Evolutionary conservation across 2,888 invertebrate species (phyloP).

Genomic region (Hirtodrosophila alboralis): DNA sequence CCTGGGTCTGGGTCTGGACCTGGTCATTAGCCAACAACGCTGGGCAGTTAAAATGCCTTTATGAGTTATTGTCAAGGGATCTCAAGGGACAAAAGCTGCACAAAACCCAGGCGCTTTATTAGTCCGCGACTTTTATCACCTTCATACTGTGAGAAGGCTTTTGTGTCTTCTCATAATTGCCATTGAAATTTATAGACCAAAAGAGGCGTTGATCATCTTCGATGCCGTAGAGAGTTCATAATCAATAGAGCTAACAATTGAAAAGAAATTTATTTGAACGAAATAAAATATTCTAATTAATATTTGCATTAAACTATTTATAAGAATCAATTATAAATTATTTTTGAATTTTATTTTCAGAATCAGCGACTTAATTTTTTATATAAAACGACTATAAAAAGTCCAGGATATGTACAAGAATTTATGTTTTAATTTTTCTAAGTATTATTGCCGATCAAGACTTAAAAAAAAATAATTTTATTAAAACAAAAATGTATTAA

Average conservation of each 20-base stretch:
- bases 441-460: too few relatives aligned
- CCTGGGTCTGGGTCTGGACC: conserved; percentile 12
- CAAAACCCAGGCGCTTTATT: conserved; percentile 41
- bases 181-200: conserved; percentile 60
- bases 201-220: conserved; percentile 58
- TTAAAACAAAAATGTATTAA: too few relatives aligned
- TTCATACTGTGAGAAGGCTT: conserved; percentile 16
- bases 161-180: conserved; percentile 49
- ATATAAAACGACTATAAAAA: too few relatives aligned
- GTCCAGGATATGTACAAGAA: too few relatives aligned
- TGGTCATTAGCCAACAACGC: conserved; percentile 63
- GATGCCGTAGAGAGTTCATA: conserved; percentile 30
- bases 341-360: too few relatives aligned
- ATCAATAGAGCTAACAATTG: conserved; percentile 18
- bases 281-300: too few relatives aligned
- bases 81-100: conserved; percentile 47
- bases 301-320: too few relatives aligned
- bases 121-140: conserved; percentile 60
- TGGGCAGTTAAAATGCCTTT: conserved; percentile 71
- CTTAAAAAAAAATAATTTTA: too few relatives aligned
- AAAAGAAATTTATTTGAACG: neutral
- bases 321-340: too few relatives aligned
- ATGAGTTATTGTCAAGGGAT: conserved; percentile 74
- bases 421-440: too few relatives aligned
- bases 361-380: too few relatives aligned